Base-by-base conservation (phyloP, 1,140 invertebrate genomes). In the Ceratina calcarata region DNA sequence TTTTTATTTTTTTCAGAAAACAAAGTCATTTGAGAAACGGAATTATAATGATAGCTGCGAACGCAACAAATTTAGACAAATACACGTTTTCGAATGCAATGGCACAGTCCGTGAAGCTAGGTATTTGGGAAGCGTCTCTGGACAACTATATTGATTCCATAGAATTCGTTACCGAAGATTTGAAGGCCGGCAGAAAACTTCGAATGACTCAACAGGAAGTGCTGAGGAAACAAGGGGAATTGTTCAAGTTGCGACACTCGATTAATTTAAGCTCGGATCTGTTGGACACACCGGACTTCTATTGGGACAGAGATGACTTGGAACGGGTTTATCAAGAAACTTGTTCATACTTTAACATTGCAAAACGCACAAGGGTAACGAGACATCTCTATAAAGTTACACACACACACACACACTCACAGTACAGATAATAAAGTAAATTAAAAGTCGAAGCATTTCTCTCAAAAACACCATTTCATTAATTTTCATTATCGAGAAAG, bases 201-300 rank as follows among this genome's bases (percentile, higher is more conserved):
- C 94, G 92, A 81, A 95, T 98, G 89, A 94, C 95, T 0, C 92
- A 95, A 64, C 93, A 94, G 32, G 94, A 97, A 85, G 96, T 98
- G 27, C 94, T 99, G 12, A 95, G 95, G n/a, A 99, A 98, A 91
- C 96, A 97, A 62, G 98, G 98, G 0, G 96, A 99, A 94, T 90
- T 99, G 16, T 99, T 98, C 91, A 96, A 96, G 2, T 93, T 99
- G 27, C 94, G 97, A 57, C 98, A 99, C 93, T 94, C 96, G 3
- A 96, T 99, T 12, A 99, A 98, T 92, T 94, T 99, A 64, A 97
- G 97, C 80, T 99, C 98, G 0, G 98, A 99, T 93, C 93, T 99
- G 10, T 91, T 99, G 58, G 98, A 99, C 90, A 98, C 97, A 0
- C 98, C 98, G 0, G 98, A 99, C 93, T 99, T 99, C 92, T 99